Base-by-base conservation (phyloP, 2,113 vertebrate species). In the Mugil cephalus region DNA sequence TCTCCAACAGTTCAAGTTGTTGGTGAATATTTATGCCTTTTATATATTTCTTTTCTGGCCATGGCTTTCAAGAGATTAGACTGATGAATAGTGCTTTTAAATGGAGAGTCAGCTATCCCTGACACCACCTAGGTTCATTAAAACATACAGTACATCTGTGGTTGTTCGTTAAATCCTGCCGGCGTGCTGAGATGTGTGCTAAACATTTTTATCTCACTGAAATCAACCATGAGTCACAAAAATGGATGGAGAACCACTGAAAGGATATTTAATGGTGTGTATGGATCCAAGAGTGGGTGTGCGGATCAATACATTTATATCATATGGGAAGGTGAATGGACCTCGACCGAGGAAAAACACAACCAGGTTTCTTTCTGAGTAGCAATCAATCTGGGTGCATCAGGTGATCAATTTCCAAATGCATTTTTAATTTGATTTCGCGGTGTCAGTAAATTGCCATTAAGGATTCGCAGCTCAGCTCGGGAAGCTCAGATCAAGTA, bases 351-450 rank as follows among this genome's bases (percentile, higher is more conserved):
- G 77, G 70, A 84, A 85, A 84, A 87, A 65, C 64, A 77, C 59
- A 60, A 48, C 42, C 58, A 47, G 64, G 79, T 70, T 74, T 73
- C 89, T 66, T 67, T 90, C 42, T 84, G 83, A 68, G 83, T 43
- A 63, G 45, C 85, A 70, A 90, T 91, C 89, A 82, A 84, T 90
- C 79, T 2, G 43, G 38, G 72, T 56, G 72, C 75, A 80, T 86
- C 83, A 82, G 77, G 59, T 85, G 88, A 92, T 93, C 93, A 88
- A 92, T 89, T 85, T 85, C 78, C 79, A 89, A 92, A 91, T 88
- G 87, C 87, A 91, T 93, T 93, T 93, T 91, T 92, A 84, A 90
- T 93, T 90, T 69, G 84, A 92, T 91, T 88, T 85, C 50, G 82
- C 17, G 5, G 77, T 80, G 84, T 90, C 87, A 69, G 88, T 86